Evolutionary conservation across 2,113 vertebrate genomes (phyloP).

Genomic region (Rhea pennata): DNA sequence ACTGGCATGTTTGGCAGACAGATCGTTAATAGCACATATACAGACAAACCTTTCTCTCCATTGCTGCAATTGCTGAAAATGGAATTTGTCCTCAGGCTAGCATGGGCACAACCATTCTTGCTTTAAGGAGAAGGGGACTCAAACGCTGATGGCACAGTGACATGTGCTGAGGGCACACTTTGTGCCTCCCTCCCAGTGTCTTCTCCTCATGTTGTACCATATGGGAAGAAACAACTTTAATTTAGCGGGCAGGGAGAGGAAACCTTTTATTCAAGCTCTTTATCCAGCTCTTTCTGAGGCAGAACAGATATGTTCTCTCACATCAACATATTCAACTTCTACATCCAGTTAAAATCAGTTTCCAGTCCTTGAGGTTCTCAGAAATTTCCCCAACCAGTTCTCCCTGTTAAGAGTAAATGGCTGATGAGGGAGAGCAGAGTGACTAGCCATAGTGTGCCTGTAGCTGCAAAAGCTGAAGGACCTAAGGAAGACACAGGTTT

Average conservation of each 20-base stretch:
- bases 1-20: conserved; percentile 21
- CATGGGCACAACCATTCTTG: neutral
- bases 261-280: neutral
- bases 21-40: neutral
- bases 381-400: neutral
- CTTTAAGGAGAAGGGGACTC: neutral
- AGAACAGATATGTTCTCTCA: too few species aligned
- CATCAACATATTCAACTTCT: too few species aligned
- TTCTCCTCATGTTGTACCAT: neutral
- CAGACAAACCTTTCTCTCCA: neutral
- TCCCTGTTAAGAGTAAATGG: neutral
- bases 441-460: neutral
- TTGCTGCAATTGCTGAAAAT: neutral
- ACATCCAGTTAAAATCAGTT: neutral
- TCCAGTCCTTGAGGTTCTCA: neutral
- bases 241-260: neutral
- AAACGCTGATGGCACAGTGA: neutral
- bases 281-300: neutral
- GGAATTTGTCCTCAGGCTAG: neutral
- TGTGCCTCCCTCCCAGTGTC: neutral
- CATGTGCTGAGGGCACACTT: neutral
- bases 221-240: neutral
- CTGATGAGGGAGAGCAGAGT: neutral
- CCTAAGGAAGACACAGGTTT: neutral
- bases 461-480: neutral